Evolutionary conservation across 2,888 invertebrate genomes (phyloP).

Genomic region (Suillia variegata): DNA sequence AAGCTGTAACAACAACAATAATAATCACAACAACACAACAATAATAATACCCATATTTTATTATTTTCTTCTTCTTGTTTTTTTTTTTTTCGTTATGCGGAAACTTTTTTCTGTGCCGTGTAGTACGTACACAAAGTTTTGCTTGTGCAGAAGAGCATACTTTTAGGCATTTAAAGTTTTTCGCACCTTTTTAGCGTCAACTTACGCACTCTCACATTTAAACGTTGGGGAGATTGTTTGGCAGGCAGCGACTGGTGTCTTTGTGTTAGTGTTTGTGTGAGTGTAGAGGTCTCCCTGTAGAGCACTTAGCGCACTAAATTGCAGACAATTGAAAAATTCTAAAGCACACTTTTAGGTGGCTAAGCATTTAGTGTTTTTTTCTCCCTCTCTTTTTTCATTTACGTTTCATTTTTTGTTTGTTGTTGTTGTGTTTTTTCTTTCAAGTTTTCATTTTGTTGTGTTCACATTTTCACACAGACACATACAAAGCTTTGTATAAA

Average conservation of each 20-base stretch:
- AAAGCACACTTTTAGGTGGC: conserved; percentile 43
- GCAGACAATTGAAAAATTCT: conserved; percentile 43
- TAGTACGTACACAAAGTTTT: not conserved
- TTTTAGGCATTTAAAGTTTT: conserved; percentile 39
- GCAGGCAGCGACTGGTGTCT: not conserved
- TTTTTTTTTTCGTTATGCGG: no score
- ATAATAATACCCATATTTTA: not conserved
- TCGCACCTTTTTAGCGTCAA: conserved; percentile 34
- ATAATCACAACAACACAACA: conserved; percentile 38
- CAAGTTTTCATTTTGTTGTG: not conserved
- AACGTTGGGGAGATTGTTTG: conserved; percentile 19
- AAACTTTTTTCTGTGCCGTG: no score
- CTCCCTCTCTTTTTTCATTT: not conserved
- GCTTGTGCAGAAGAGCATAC: conserved; percentile 19
- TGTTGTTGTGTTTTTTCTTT: no score
- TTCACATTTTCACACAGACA: not conserved
- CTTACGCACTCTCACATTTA: conserved; percentile 21
- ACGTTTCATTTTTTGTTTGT: no score
- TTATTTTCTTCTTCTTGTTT: not conserved
- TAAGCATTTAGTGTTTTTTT: conserved; percentile 42
- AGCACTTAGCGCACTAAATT: conserved; percentile 43
- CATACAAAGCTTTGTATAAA: no score
- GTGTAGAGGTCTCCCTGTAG: conserved; percentile 29
- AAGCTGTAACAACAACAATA: conserved; percentile 50
- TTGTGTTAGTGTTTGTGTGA: no score